phyloP scores from a whole-genome alignment of 92 coral and sea anemone genomes.

The Plumapathes pennacea region DNA sequence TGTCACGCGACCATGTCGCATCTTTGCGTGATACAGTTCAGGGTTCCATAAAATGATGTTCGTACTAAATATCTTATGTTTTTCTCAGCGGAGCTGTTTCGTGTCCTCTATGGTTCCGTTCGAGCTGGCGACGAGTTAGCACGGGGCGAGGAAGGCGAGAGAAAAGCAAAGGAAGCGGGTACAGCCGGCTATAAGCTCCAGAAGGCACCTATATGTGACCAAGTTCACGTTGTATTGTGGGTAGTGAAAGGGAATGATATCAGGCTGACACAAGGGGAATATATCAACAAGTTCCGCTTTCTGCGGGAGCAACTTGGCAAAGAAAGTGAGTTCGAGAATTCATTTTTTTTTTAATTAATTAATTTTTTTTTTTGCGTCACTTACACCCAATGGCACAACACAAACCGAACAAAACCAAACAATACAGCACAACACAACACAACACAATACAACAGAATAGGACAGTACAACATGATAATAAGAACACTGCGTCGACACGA shows the following conservation, averaged over 20 bases:
- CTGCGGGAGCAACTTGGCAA: constrained; percentile 41
- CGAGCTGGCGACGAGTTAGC: constrained; percentile 52
- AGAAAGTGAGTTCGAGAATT: constrained; percentile 42
- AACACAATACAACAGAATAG: too few relatives aligned
- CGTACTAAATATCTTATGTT: too few relatives aligned
- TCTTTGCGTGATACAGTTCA: not conserved
- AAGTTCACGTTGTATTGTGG: constrained; percentile 75
- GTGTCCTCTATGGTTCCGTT: constrained; percentile 64
- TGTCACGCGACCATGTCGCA: not conserved
- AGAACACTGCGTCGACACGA: too few relatives aligned
- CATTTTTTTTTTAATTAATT: too few relatives aligned
- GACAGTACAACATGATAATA: too few relatives aligned
- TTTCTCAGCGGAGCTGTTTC: constrained; percentile 62
- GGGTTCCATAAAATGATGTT: not conserved
- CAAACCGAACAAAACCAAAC: too few relatives aligned
- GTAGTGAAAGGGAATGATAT: constrained; percentile 71
- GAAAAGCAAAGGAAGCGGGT: constrained; percentile 48
- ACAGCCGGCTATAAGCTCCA: constrained; percentile 64
- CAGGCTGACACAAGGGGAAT: constrained; percentile 48
- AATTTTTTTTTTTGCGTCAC: too few relatives aligned
- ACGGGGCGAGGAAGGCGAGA: constrained; percentile 46
- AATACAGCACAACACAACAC: too few relatives aligned
- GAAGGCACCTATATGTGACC: constrained; percentile 61
- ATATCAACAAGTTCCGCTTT: constrained; percentile 58
- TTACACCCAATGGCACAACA: too few relatives aligned